These are phyloP conservation scores for Pangasius macronema DNA, from an alignment of 2,797 vertebrate genomes.

Conservation along the genomic window DNA sequence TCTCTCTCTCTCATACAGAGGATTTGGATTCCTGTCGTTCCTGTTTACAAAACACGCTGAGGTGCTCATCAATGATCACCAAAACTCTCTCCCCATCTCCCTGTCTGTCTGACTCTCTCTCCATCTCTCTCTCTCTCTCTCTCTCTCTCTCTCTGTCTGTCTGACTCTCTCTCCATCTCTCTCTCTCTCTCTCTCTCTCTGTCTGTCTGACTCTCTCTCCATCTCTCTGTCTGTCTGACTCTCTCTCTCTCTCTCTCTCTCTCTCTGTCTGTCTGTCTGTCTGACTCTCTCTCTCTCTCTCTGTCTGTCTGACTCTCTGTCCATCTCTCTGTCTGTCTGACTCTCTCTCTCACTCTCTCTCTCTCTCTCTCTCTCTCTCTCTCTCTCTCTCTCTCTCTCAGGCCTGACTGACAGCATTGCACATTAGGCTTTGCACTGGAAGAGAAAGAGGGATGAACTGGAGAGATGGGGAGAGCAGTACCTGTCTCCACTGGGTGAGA, in stretches of 20 bases:
- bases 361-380: not conserved
- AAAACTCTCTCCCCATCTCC: not conserved
- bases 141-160: not conserved
- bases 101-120: not conserved
- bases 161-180: too few species aligned
- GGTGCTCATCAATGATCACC: not conserved
- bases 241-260: not conserved
- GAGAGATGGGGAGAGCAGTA: constrained; percentile 37
- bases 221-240: not conserved
- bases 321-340: too few species aligned
- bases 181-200: too few species aligned
- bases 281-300: not conserved
- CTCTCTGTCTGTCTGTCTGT: not conserved
- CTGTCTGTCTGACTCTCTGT: not conserved
- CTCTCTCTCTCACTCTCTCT: not conserved
- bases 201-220: not conserved
- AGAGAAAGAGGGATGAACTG: constrained; percentile 27
- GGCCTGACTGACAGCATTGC: not conserved
- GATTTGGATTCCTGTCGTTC: not conserved
- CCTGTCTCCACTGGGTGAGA: constrained; percentile 46
- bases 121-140: not conserved
- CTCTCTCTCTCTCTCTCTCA: not conserved
- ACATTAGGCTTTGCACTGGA: not conserved
- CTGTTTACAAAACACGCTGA: not conserved
- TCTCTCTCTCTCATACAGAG: not conserved